Conservation (phyloP, 2,888 invertebrate species). For the Lepidocyrtoides sp. region DNA sequence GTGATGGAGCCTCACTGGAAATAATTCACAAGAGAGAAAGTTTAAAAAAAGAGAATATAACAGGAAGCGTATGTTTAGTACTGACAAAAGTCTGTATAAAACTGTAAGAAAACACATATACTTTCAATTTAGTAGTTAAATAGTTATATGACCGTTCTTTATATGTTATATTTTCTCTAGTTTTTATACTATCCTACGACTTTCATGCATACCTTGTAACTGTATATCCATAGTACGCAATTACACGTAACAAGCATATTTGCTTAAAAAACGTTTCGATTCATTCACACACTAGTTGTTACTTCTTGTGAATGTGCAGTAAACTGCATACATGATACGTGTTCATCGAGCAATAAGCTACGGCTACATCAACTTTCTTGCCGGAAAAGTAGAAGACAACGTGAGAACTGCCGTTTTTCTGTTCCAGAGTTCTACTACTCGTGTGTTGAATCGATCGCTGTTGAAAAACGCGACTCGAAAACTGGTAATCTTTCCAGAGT, state of each 20-base stretch:
- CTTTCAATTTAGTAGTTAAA: neutral
- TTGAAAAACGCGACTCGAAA: neutral
- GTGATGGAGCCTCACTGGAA: constrained; percentile 40
- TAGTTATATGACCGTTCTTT: no score
- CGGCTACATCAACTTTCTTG: neutral
- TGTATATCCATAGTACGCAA: no score
- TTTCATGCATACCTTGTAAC: no score
- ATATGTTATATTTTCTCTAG: no score
- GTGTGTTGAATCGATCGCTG: neutral
- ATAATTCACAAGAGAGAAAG: constrained; percentile 19
- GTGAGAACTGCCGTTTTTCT: neutral
- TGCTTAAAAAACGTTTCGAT: no score
- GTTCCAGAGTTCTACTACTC: no score
- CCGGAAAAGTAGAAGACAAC: neutral
- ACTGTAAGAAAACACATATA: neutral
- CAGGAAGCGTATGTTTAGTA: constrained; percentile 12
- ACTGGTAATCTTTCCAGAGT: neutral
- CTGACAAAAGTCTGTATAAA: neutral
- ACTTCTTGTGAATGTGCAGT: no score
- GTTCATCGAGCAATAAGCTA: no score
- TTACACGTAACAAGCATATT: no score
- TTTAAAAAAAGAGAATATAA: neutral
- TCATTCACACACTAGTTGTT: no score
- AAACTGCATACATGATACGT: no score
- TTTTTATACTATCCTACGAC: no score